Percentiles rank a stretch among this genome's conserved stretches.
These are phyloP conservation scores for Xiphophorus hellerii DNA, from an alignment of 2,113 vertebrate species.

Conservation along the genomic window DNA sequence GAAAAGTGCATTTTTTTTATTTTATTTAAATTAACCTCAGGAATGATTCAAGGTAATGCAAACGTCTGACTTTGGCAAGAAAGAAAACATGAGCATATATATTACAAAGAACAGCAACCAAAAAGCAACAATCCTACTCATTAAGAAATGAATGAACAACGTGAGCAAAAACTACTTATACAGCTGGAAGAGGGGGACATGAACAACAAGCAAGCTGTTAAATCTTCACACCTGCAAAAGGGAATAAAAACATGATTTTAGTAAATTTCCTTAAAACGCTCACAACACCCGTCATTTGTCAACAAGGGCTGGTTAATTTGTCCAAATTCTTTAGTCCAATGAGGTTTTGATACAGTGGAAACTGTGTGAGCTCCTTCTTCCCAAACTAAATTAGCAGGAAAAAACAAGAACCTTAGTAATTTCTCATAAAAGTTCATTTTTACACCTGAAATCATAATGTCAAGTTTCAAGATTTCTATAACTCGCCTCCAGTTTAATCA, in stretches of 20 bases:
- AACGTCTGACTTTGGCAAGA: neutral
- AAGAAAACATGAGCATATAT: neutral
- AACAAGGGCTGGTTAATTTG: neutral
- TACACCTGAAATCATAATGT: neutral
- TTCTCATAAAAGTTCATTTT: neutral
- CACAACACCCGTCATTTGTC: neutral
- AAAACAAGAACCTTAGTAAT: neutral
- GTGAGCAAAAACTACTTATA: neutral
- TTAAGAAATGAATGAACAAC: neutral
- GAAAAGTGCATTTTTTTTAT: too few relatives aligned
- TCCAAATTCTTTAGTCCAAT: neutral
- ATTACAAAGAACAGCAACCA: neutral
- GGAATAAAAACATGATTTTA: neutral
- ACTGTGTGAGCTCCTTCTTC: neutral
- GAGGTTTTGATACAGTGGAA: neutral
- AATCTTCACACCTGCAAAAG: constrained; percentile 26
- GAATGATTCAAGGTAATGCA: neutral
- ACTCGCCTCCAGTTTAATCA: too few relatives aligned
- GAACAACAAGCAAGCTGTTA: neutral
- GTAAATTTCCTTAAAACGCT: neutral
- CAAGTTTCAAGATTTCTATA: too few relatives aligned
- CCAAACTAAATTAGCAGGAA: neutral
- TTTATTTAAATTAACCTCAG: too few relatives aligned
- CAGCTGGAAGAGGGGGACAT: neutral
- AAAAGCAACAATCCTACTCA: neutral